Base-by-base conservation (phyloP, 1,140 invertebrate species). In the Octopus sinensis region DNA sequence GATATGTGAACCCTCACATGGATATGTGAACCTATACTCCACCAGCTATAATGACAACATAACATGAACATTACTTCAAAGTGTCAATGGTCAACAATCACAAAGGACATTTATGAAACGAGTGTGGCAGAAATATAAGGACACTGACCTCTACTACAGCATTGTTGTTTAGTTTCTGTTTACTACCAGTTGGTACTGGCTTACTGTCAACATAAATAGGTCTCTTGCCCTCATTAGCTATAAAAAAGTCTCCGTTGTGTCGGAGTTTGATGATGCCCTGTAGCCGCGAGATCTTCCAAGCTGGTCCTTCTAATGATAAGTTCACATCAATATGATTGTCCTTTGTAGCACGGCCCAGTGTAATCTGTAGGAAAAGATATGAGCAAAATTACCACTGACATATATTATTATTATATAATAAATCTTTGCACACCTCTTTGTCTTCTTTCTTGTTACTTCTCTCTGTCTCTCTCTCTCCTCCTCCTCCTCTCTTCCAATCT, bases 271-370 rank as follows among this genome's bases (percentile, higher is more conserved):
- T 97, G 3, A 96, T 95, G 3, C 89, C 89, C 93, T 53, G 96
- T 94, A 87, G 86, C 10, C 91, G 86, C 4, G 90, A 91, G 68
- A 91, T 89, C 85, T 92, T 92, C 88, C 89, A 91, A 4, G 92
- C 91, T 52, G 92, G 92, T 1, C 97, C 98, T 92, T 99, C 98
- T 6, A 98, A 91, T 2, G 94, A 94, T 43, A 99, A 92, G 91
- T 99, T 97, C 23, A 99, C 96, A 91, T 99, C 98, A 23, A 99
- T 96, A 68, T 92, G 93, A 82, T 96, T 94, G 87, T 97, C 96
- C 87, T 95, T 95, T 1, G 97, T 96, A 84, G 94, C 94, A 81
- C 97, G 93, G 30, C 97, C 97, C 68, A 99, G 93, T 1, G 96
- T 96, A 53, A 98, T 98, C 94, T 96, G 79, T 5, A 83, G 80